Percentiles rank a stretch among this genome's conserved stretches.
These are phyloP conservation scores for Thinocorus orbignyianus DNA, from an alignment of 2,113 vertebrate genomes.

Conservation along the genomic window DNA sequence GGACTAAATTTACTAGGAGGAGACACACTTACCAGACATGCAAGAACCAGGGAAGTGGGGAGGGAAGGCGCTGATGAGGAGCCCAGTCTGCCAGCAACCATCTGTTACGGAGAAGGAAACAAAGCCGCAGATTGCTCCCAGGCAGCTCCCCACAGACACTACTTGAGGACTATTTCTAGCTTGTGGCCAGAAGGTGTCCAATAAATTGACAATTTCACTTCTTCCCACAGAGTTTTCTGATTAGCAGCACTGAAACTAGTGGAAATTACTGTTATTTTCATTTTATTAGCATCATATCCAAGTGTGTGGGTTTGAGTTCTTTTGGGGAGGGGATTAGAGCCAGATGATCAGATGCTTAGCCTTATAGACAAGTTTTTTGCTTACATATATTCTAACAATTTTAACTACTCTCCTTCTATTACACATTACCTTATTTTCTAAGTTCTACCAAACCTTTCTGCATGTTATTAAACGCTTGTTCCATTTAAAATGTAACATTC, in stretches of 20 bases:
- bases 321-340: not conserved
- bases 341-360: not conserved
- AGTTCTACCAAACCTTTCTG: not conserved
- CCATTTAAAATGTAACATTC: not conserved
- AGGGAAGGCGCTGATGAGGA: constrained; percentile 15
- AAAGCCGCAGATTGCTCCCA: constrained; percentile 58
- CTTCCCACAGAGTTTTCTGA: constrained; percentile 51
- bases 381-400: constrained; percentile 1
- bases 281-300: constrained; percentile 6
- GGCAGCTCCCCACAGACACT: constrained; percentile 56
- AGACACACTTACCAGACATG: not conserved
- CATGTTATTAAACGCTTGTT: not conserved
- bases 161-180: constrained; percentile 22
- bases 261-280: constrained; percentile 39
- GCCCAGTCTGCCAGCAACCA: constrained; percentile 43
- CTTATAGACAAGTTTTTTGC: not conserved
- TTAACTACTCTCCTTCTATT: constrained; percentile 3
- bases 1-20: constrained; percentile 24
- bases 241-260: constrained; percentile 18
- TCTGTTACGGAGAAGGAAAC: constrained; percentile 44
- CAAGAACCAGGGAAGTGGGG: constrained; percentile 5
- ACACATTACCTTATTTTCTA: not conserved
- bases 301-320: not conserved
- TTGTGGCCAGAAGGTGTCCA: constrained; percentile 47
- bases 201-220: constrained; percentile 50